Evolutionary conservation across 2,888 invertebrate genomes (phyloP).

Genomic region (Syritta pipiens): DNA sequence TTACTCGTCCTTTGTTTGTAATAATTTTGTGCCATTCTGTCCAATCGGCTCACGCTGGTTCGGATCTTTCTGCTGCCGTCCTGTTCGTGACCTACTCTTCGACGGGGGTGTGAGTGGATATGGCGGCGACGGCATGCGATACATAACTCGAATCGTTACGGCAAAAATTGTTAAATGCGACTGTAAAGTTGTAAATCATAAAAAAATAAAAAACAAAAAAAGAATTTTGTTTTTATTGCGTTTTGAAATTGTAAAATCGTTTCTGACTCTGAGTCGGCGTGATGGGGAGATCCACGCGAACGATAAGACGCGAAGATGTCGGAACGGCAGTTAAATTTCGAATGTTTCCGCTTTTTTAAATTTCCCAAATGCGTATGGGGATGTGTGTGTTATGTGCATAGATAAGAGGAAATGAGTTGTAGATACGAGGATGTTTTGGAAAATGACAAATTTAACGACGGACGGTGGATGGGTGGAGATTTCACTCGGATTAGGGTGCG

Average conservation of each 20-base stretch:
- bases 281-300: conserved; percentile 37
- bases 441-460: conserved; percentile 52
- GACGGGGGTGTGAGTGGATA: conserved; percentile 1
- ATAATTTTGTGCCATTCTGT: conserved; percentile 60
- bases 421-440: conserved; percentile 51
- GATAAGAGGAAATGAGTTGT: conserved; percentile 67
- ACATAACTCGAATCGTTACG: conserved; percentile 62
- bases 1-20: conserved; percentile 65
- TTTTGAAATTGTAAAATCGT: conserved; percentile 61
- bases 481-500: conserved; percentile 10
- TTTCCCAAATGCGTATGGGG: conserved; percentile 18
- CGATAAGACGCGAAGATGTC: conserved; percentile 61
- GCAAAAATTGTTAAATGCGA: conserved; percentile 62
- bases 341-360: conserved; percentile 55
- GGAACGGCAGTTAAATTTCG: conserved; percentile 65
- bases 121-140: conserved; percentile 26
- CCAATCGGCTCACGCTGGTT: conserved; percentile 61
- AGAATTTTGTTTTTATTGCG: conserved; percentile 57
- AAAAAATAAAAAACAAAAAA: too few species aligned
- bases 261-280: conserved; percentile 15
- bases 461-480: conserved; percentile 3
- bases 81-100: conserved; percentile 59
- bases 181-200: conserved; percentile 69
- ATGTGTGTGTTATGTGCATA: conserved; percentile 47
- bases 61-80: conserved; percentile 49